Evolutionary conservation across 2,113 vertebrate genomes (phyloP), one percentile per base, ranked within the genome.

Genomic region (Gavialis gangeticus): DNA sequence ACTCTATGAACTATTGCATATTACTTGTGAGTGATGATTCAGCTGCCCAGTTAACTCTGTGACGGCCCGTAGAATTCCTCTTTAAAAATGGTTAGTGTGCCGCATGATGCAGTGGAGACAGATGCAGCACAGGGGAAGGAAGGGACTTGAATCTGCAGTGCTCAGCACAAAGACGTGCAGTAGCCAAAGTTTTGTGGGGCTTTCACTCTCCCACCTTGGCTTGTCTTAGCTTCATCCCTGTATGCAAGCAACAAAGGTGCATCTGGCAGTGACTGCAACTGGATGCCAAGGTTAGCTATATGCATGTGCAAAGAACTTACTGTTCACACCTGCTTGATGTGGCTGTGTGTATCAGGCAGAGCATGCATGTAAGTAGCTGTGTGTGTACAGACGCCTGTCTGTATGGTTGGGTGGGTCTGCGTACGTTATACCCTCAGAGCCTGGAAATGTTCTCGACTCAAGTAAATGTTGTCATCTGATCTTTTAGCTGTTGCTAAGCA

Each of bases 401-500:
- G 2, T 16, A 1, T 12, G 56, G 80, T 30, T 27, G 75, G 67
- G 0, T n/a, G 64, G 77, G 76, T 12, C 7, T 9, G 17, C 87
- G 85, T 4, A 25, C 64, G 2, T 0, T 8, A 55, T 76, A 67
- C 57, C 69, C 37, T 90, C 12, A 46, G 37, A 69, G 69, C 6
- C 82, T 82, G 62, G 59, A 97, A 96, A 90, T 4, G 34, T 82
- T 92, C 91, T 87, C 90, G 89, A 89, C 87, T 95, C 79, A 94
- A 92, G 94, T 94, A 96, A 96, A 94, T 92, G 7, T 9, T 54
- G 37, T 82, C 95, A 89, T 83, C 81, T n/a, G 91, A 77, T 66
- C 88, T 86, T 84, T 67, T 78, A 92, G 85, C 88, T 83, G 91
- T 95, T 88, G 83, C 58, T 62, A 96, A 94, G 82, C 82, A 85